Percentiles rank a stretch among this genome's conserved stretches.
Conservation (phyloP, 2,113 vertebrate genomes). For the Laticauda laticaudata region DNA sequence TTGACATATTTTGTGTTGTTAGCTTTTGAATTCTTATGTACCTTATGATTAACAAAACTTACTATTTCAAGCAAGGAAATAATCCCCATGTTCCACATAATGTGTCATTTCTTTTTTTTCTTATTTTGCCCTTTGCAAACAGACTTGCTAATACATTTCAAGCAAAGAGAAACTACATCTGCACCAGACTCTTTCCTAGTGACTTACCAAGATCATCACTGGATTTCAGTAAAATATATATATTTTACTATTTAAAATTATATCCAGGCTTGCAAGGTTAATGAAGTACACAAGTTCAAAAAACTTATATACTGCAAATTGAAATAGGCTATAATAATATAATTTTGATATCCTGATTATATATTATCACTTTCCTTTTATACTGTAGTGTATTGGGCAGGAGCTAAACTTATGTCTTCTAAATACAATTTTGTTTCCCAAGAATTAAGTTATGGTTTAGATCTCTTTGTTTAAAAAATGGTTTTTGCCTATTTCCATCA, state of each 20-base stretch:
- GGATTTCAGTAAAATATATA: background rate
- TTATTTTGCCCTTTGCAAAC: background rate
- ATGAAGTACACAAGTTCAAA: background rate
- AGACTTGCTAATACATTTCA: background rate
- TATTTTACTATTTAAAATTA: background rate
- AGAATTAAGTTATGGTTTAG: background rate
- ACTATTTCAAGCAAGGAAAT: background rate
- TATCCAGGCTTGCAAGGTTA: background rate
- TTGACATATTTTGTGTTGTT: background rate
- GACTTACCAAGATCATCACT: background rate
- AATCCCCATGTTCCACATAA: background rate
- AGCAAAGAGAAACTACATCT: background rate
- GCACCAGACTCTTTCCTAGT: background rate
- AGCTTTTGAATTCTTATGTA: background rate
- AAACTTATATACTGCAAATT: background rate
- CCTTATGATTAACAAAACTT: conserved; percentile 11
- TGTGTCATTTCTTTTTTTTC: background rate
- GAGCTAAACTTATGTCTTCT: background rate
- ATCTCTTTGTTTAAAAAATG: background rate
- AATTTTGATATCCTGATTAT: background rate
- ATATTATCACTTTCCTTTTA: background rate
- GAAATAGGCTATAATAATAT: background rate
- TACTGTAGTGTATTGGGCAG: background rate
- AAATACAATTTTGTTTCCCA: background rate
- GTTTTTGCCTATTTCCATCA: background rate